Base-by-base conservation (phyloP, 2,888 invertebrate genomes). In the Dorcus parallelipipedus region DNA sequence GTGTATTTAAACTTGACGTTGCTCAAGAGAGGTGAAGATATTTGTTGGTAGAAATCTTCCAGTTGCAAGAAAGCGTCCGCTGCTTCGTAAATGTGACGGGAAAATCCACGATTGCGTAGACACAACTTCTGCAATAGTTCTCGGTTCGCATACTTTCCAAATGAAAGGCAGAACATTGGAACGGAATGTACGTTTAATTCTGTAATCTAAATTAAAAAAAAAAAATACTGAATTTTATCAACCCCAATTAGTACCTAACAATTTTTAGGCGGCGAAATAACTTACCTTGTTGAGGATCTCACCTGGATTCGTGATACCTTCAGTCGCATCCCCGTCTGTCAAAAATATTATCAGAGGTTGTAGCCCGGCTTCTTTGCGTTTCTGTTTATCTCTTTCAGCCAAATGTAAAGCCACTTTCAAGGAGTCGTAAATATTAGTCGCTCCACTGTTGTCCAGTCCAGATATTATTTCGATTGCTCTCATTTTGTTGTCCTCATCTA, bases 31-130 rank as follows among this genome's bases (percentile, higher is more conserved):
- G 90, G 89, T 5, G 86, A 86, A 0, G 89, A 83, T 56, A 91
- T 85, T 75, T 87, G 84, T 41, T 80, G 80, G 78, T 87, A 88
- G 77, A 87, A 88, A 71, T 84, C 83, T 49, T 83, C 78, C 47
- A 90, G 78, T 73, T 90, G 89, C 43, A 86, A 74, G 60, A 83
- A 81, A 1, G 88, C 86, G 72, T 88, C 88, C 0, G 86, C 81
- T n/a, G 84, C 86, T 73, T 87, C 88, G 76, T 89, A 89, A 64
- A 91, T 89, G 73, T 86, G 85, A 2, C 88, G 79, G 67, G 86
- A 84, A 74, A 88, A 86, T 3, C 88, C 90, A 33, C 80, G 80
- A 76, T 88, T 89, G 59, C 84, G 82, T 17, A 85, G 77, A 0
- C 89, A 84, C 47, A 90, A 71, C 70, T 84, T 84, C 68, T 86